Evolutionary conservation across 2,888 invertebrate genomes (phyloP), one percentile per base, ranked within the genome.

Genomic region (Dicyrtoma fusca): DNA sequence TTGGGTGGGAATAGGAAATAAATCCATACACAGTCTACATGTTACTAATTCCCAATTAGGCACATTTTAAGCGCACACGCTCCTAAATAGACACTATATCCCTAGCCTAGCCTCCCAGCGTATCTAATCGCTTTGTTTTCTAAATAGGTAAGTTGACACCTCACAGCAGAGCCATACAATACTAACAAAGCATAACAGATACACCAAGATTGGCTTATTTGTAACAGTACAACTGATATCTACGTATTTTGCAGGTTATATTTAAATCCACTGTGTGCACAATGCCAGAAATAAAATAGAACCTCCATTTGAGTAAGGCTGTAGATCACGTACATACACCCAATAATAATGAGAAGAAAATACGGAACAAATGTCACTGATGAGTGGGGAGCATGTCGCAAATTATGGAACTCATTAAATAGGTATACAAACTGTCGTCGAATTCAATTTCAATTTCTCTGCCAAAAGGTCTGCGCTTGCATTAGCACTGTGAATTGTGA

Each of bases 131-230:
- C 45, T 69, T 72, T 72, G 68, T 71, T 71, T 71, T 71, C 65
- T 71, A 71, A 71, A 71, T 71, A 65, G 19, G 71, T 57, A 71
- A 71, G 65, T 65, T 25, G 71, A 71, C 71, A 71, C 71, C 57
- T 71, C 44, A 17, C n/a, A 61, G 44, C 25, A 14, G 53, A 19
- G 17, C 51, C 11, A 65, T 2, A 51, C 1, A 62, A n/a, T n/a
- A n/a, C n/a, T n/a, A n/a, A 45, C 10, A 45, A 45, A 10, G 13
- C 45, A 45, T 10, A 45, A 11, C 34, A 34, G 3, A 34, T 34
- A 34, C 8, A 34, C 34, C 34, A 34, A 34, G 34, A 34, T 34
- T 5, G 34, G 34, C 34, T 34, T 34, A 34, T 34, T 8, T 5
- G 3, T 34, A 34, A 34, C 34, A 34, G 3, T 34, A 34, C 34